These are phyloP conservation scores for Chaenodraco wilsoni DNA, from an alignment of 2,797 vertebrate genomes.

Conservation along the genomic window DNA sequence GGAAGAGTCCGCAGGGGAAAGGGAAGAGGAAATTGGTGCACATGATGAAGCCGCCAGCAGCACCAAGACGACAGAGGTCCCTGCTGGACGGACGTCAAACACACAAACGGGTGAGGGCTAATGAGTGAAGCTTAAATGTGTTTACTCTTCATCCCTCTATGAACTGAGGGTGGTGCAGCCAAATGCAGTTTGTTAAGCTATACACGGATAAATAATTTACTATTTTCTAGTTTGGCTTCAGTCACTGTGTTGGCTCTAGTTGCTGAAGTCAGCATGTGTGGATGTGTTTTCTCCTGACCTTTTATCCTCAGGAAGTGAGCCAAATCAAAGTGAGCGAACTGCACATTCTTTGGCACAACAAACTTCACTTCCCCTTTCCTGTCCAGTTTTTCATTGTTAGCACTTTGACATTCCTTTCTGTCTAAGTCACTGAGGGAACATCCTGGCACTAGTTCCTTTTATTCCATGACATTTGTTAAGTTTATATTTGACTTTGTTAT, in stretches of 20 bases:
- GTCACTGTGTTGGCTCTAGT: neutral
- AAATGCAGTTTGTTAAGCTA: neutral
- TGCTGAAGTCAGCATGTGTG: conserved; percentile 33
- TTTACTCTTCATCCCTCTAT: conserved; percentile 1
- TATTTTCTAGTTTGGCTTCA: neutral
- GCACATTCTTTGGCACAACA: conserved; percentile 46
- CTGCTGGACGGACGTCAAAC: conserved; percentile 35
- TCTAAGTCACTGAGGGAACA: conserved; percentile 2
- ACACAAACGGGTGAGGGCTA: conserved; percentile 64
- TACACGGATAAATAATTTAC: neutral
- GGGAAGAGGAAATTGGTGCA: conserved; percentile 65
- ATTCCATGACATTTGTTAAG: neutral
- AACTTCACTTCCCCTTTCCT: conserved; percentile 66
- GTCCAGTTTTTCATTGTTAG: conserved; percentile 21
- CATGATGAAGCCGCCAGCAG: conserved; percentile 9
- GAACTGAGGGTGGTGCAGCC: neutral
- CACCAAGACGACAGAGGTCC: conserved; percentile 39
- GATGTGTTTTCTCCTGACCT: neutral
- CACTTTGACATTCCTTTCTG: conserved; percentile 47
- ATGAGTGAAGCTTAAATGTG: neutral
- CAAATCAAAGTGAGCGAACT: conserved; percentile 28
- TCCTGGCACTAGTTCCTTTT: neutral
- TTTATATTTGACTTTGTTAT: neutral
- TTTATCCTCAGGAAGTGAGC: conserved; percentile 61
- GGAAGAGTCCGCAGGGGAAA: conserved; percentile 78